Base-by-base conservation (phyloP, 2,888 invertebrate species). In the Lordiphosa andalusiaca region DNA sequence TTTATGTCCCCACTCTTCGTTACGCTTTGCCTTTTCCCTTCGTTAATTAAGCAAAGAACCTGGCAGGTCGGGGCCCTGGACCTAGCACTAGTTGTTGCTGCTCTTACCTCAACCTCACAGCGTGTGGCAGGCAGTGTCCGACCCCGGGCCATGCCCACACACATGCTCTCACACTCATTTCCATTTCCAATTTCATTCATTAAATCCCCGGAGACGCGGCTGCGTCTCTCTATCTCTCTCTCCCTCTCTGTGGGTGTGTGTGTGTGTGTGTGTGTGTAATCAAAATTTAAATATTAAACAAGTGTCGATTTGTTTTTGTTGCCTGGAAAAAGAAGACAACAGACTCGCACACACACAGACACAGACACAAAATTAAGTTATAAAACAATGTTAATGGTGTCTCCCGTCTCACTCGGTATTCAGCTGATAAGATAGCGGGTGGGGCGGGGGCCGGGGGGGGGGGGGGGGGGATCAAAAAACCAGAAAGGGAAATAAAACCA, bases 11-110 rank as follows among this genome's bases (percentile, higher is more conserved):
- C 73, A 68, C 68, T 71, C 73, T 69, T 71, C 53, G 78, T 69
- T 69, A 78, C 80, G 82, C 80, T 78, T 63, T 65, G 68, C 60
- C 46, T 63, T 71, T 74, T 64, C 70, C 69, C 61, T 73, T 67
- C 65, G 67, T 76, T 78, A 78, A 78, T 78, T 78, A 78, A 75
- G 78, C 69, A 80, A 72, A 76, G 80, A 78, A 75, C 82, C 75
- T 61, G 67, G 9, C 30, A 30, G 30, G 9, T 30, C 30, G 42
- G 30, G 12, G 10, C 16, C 30, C 42, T 13, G 25, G 30, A 16
- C 30, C 42, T 30, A 30, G 30, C 42, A 44, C 42, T 44, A 44
- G 42, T 13, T 44, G 33, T 19, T 36, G 16, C 4, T 48, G 53
- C 36, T 12, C 25, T 23, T 42, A 25, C 42, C 35, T 33, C 72